Base-by-base conservation (phyloP, 1,140 invertebrate species). In the Lineus longissimus region DNA sequence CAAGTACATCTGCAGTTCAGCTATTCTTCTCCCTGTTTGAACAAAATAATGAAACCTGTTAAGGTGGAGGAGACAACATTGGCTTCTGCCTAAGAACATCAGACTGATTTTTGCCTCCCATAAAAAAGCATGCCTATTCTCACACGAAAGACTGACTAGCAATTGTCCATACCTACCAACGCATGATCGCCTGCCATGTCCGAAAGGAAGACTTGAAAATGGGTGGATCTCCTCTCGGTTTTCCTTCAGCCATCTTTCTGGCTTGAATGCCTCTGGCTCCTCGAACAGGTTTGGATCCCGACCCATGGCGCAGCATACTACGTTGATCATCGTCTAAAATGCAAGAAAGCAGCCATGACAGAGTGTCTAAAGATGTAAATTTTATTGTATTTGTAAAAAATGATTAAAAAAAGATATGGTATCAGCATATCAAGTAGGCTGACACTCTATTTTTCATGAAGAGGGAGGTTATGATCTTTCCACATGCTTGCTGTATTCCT, bases 181-280 rank as follows among this genome's bases (percentile, higher is more conserved):
- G 62, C 74, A 76, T 45, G 69, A 70, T 57, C 74, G 62, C 7
- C 66, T 62, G 17, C 74, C 74, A 61, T 70, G 70, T 15, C 74
- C 74, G 43, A 74, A 76, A 0, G 74, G 74, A 40, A 76, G 61
- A 17, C 66, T 65, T 15, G 74, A 69, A 61, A 74, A 76, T 25
- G 74, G 71, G 41, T 69, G 69, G 59, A 70, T 68, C 9, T 51
- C 47, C 4, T 51, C 47, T 27, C 25, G 6, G 43, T 74, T 69
- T 45, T 61, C 54, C 25, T 51, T 51, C 19, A 51, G n/a, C 47
- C 47, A 51, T 51, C 47, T 6, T n/a, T 51, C 47, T 9, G 47
- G 47, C 9, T 27, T 19, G 47, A 51, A 51, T 23, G 4, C n/a
- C 47, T 51, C 47, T 6, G 47, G 47, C n/a, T 51, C 47, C 47